Evolutionary conservation across 1,140 invertebrate genomes (phyloP).

Genomic region (Drosophila seguyi): DNA sequence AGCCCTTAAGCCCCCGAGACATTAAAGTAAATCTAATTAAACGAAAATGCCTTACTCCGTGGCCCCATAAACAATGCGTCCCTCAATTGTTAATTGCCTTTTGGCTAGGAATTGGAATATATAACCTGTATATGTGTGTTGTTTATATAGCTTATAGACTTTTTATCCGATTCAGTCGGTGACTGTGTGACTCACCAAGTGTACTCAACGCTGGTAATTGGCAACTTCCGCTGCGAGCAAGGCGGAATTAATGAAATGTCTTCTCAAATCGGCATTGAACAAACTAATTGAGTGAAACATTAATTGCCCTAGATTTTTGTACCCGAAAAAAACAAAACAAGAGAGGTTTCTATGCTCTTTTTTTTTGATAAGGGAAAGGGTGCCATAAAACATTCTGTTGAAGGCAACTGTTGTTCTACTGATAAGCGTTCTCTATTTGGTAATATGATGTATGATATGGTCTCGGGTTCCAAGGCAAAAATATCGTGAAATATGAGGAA

Average conservation of each 20-base stretch:
- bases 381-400: conserved; percentile 39
- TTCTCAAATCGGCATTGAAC: conserved; percentile 52
- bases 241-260: conserved; percentile 52
- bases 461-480: conserved; percentile 25
- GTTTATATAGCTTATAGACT: conserved; percentile 11
- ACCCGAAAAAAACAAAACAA: conserved; percentile 22
- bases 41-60: conserved; percentile 62
- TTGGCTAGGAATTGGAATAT: conserved; percentile 15
- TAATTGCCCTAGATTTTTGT: conserved; percentile 47
- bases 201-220: conserved; percentile 46
- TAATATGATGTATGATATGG: conserved; percentile 48
- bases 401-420: conserved; percentile 25
- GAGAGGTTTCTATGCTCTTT: neutral
- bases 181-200: conserved; percentile 20
- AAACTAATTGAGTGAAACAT: conserved; percentile 44
- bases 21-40: conserved; percentile 80
- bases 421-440: conserved; percentile 35
- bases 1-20: conserved; percentile 41
- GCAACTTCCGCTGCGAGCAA: conserved; percentile 54
- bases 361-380: conserved; percentile 19
- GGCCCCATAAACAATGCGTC: conserved; percentile 15
- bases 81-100: conserved; percentile 61
- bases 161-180: conserved; percentile 11
- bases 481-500: conserved; percentile 22
- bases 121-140: conserved; percentile 1